Conservation (phyloP, 2,797 vertebrate species). For the Cossypha caffra region DNA sequence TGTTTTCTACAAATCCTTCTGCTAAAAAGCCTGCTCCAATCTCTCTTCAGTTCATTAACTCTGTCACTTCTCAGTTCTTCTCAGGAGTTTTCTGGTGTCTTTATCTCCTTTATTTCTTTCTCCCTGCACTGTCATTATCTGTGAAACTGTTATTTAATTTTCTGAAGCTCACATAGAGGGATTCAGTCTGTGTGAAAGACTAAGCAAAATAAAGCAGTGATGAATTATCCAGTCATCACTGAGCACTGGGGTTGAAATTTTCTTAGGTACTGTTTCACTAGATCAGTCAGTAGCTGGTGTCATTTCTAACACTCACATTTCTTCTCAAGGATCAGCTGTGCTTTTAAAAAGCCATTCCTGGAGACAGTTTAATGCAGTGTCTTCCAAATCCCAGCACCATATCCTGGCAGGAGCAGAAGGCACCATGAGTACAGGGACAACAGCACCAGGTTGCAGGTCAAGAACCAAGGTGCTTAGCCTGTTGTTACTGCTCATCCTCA, state of each 20-base stretch:
- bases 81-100: background rate
- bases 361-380: background rate
- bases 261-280: constrained; percentile 28
- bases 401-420: background rate
- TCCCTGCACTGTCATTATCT: background rate
- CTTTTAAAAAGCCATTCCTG: background rate
- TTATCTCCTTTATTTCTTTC: background rate
- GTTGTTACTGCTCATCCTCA: background rate
- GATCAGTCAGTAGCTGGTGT: background rate
- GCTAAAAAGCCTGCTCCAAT: background rate
- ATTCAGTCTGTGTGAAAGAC: background rate
- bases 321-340: constrained; percentile 18
- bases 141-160: background rate
- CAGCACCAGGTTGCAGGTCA: background rate
- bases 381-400: background rate
- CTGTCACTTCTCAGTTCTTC: background rate
- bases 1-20: background rate
- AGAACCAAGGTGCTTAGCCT: background rate
- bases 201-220: background rate
- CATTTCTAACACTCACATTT: constrained; percentile 46
- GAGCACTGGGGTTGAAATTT: background rate
- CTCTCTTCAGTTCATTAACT: background rate
- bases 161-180: background rate
- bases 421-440: background rate
- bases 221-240: background rate